These are phyloP conservation scores for Noctua pronuba DNA, from an alignment of 2,888 invertebrate genomes.

Conservation along the genomic window DNA sequence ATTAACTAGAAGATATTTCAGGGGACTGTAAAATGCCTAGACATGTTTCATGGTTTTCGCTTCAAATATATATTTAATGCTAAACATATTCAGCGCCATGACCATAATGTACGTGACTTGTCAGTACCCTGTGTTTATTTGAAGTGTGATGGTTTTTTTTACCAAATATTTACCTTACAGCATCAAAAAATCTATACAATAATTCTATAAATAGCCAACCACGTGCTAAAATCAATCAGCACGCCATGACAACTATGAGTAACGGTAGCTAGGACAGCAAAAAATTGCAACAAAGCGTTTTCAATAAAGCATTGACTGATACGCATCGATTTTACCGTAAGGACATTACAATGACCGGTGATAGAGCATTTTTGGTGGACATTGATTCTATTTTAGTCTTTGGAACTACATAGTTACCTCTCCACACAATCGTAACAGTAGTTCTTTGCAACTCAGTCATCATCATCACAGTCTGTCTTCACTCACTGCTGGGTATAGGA, in stretches of 20 bases:
- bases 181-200: neutral
- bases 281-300: conserved; percentile 36
- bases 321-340: conserved; percentile 54
- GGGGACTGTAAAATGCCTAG: neutral
- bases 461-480: neutral
- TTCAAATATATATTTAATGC: neutral
- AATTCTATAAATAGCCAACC: neutral
- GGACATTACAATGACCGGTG: conserved; percentile 24
- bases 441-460: accelerated
- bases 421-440: neutral
- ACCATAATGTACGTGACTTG: no score
- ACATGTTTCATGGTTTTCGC: neutral
- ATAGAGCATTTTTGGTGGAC: conserved; percentile 15
- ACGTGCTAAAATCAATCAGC: conserved; percentile 36
- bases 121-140: neutral
- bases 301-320: conserved; percentile 34
- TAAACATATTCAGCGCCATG: neutral
- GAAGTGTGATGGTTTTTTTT: neutral
- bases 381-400: neutral
- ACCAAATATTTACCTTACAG: neutral
- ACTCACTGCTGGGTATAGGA: neutral
- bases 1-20: no score
- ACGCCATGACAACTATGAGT: conserved; percentile 11
- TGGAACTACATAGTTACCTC: neutral
- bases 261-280: conserved; percentile 38